These are phyloP conservation scores for Pocota personata DNA, from an alignment of 2,888 invertebrate genomes.

Conservation along the genomic window DNA sequence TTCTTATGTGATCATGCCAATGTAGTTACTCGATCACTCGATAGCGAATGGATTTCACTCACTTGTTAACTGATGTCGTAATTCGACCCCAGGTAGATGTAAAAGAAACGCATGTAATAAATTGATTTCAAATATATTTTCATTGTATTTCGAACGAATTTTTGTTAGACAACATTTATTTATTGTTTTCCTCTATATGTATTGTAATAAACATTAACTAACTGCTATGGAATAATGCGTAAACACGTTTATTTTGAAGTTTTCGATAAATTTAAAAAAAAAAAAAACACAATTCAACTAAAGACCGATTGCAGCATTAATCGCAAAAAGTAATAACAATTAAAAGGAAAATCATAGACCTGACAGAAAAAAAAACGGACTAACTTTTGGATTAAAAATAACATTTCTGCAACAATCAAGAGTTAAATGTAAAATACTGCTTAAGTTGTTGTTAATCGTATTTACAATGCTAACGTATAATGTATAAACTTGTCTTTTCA, in stretches of 20 bases:
- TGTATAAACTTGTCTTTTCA: constrained; percentile 54
- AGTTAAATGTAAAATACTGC: constrained; percentile 61
- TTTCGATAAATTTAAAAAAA: constrained; percentile 20
- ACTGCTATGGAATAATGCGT: constrained; percentile 66
- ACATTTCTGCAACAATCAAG: constrained; percentile 19
- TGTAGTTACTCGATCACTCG: too few relatives aligned
- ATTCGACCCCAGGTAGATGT: too few relatives aligned
- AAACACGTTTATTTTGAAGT: constrained; percentile 40
- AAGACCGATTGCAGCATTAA: not conserved
- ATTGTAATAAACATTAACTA: constrained; percentile 57
- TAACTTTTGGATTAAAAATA: constrained; percentile 18
- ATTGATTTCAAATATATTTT: constrained; percentile 7
- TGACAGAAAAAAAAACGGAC: not conserved
- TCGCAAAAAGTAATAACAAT: not conserved
- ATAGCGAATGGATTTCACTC: too few relatives aligned
- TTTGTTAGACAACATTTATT: constrained; percentile 55
- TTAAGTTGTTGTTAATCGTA: constrained; percentile 56
- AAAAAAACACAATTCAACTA: constrained; percentile 30
- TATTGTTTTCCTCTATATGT: constrained; percentile 34
- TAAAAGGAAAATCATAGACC: constrained; percentile 10
- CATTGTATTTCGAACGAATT: constrained; percentile 46
- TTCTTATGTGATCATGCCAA: too few relatives aligned
- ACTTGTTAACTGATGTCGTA: too few relatives aligned
- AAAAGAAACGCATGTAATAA: not conserved
- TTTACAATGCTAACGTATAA: constrained; percentile 59